These are phyloP conservation scores for Prionace glauca DNA, from an alignment of 2,797 vertebrate genomes.

Conservation along the genomic window DNA sequence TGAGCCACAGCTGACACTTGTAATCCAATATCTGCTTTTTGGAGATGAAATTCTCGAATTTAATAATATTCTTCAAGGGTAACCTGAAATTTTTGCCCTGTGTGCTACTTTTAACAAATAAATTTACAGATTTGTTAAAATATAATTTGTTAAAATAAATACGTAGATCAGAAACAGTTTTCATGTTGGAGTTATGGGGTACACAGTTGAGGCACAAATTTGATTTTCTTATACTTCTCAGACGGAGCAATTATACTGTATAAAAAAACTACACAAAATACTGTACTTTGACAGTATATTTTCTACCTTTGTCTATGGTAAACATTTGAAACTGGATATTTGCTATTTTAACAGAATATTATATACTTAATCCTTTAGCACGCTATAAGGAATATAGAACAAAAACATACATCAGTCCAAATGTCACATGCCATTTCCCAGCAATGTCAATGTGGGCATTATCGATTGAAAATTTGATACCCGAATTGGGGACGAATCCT, in stretches of 20 bases:
- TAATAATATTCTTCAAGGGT: background rate
- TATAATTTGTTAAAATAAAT: background rate
- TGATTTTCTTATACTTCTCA: background rate
- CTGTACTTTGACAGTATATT: background rate
- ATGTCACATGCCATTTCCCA: background rate
- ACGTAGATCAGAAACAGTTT: background rate
- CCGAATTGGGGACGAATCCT: background rate
- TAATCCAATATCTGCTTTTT: background rate
- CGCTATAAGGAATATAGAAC: background rate
- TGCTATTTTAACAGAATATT: background rate
- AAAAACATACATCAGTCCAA: slow-evolving; percentile 18
- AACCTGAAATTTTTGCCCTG: background rate
- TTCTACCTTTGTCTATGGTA: background rate
- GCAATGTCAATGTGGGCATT: background rate
- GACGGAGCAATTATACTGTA: too few relatives aligned
- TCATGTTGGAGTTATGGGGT: background rate
- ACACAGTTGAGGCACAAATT: background rate
- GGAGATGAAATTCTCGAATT: background rate
- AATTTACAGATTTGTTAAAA: background rate
- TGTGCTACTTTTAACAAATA: background rate
- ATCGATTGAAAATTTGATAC: background rate
- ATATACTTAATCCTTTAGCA: background rate
- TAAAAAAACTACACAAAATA: too few relatives aligned
- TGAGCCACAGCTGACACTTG: background rate
- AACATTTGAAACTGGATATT: background rate